These are phyloP conservation scores for Melikaiella ostensackeni DNA, from an alignment of 2,888 invertebrate species.

Conservation along the genomic window DNA sequence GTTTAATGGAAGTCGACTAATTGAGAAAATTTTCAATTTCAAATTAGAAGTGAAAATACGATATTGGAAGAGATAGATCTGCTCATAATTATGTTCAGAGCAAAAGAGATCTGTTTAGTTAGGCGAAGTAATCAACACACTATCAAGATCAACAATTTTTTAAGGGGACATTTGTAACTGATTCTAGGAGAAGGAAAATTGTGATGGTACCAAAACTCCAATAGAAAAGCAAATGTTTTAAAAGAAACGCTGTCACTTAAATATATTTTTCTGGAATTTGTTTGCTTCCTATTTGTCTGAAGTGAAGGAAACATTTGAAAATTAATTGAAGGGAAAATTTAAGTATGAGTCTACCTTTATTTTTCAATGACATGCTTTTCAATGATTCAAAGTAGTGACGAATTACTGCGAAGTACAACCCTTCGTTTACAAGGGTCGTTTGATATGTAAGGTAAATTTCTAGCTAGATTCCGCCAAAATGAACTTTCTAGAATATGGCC, in stretches of 20 bases:
- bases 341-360: neutral
- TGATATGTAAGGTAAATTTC: no score
- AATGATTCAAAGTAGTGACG: neutral
- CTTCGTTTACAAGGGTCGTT: no score
- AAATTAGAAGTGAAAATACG: neutral
- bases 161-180: neutral
- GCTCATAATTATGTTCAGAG: neutral
- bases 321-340: neutral
- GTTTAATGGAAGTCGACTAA: neutral
- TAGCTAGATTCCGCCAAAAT: no score
- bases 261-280: neutral
- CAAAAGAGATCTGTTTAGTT: neutral
- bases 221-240: neutral
- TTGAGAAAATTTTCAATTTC: no score
- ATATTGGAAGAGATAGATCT: no score
- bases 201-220: neutral
- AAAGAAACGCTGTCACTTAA: neutral
- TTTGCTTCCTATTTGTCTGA: neutral
- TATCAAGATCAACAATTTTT: neutral
- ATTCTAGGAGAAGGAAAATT: neutral
- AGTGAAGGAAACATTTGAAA: neutral
- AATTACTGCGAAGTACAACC: neutral
- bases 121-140: neutral
- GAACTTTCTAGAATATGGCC: no score
- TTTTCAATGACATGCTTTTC: neutral